phyloP scores from a whole-genome alignment of 2,113 vertebrate species.

The Gymnorhina tibicen region DNA sequence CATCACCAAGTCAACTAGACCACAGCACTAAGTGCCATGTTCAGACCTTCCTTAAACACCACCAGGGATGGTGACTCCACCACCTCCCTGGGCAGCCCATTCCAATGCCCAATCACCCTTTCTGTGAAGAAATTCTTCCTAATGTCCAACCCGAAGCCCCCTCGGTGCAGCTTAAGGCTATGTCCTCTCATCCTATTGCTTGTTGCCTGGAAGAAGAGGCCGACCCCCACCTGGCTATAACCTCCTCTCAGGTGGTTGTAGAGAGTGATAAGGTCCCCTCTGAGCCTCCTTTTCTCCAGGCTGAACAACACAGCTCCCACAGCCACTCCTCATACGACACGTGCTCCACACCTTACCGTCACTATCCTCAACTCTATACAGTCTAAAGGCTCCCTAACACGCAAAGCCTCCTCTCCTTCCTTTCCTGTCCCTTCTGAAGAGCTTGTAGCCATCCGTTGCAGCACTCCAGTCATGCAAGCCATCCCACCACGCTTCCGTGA shows the following conservation, averaged over 20 bases:
- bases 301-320: not conserved
- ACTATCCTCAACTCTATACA: not conserved
- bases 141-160: not conserved
- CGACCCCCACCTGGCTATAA: fast-evolving
- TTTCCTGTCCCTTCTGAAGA: not conserved
- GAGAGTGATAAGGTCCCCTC: not conserved
- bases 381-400: not conserved
- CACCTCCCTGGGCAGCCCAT: not conserved
- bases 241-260: not conserved
- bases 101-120: not conserved
- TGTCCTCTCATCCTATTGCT: not conserved
- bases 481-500: not conserved
- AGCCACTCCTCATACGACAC: not conserved
- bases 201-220: not conserved
- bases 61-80: not conserved
- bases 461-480: not conserved
- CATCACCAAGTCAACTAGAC: not conserved
- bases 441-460: not conserved
- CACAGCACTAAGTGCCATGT: not conserved
- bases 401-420: not conserved
- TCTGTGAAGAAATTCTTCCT: not conserved
- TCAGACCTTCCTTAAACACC: not conserved
- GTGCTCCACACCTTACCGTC: not conserved
- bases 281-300: not conserved
- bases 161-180: not conserved